Conservation (phyloP, 2,113 vertebrate genomes). For the Neolamprologus tretocephalus region DNA sequence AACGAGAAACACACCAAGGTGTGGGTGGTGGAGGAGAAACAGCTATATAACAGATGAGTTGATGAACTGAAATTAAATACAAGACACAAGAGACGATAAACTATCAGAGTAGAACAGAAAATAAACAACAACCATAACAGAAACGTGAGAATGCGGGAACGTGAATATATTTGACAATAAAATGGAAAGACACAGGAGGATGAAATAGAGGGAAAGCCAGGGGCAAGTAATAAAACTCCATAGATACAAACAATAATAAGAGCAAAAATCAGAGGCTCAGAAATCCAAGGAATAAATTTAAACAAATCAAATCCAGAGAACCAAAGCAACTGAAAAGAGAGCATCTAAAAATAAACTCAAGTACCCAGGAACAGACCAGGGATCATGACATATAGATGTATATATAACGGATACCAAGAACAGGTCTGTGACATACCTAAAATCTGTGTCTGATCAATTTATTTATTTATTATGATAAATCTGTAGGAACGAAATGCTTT, state of each 20-base stretch:
- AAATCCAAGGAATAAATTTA: rapidly evolving
- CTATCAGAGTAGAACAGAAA: neutral
- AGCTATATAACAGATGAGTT: neutral
- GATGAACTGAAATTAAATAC: neutral
- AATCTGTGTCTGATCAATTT: neutral
- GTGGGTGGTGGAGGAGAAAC: neutral
- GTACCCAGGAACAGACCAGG: neutral
- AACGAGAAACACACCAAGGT: neutral
- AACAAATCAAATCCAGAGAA: neutral
- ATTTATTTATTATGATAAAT: neutral
- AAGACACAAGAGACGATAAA: neutral
- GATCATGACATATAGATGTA: neutral
- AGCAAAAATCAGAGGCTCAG: neutral
- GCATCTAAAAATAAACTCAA: neutral
- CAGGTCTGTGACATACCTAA: neutral
- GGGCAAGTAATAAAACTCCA: neutral
- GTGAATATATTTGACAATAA: neutral
- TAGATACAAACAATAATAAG: neutral
- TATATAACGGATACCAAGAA: neutral
- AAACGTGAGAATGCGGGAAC: neutral
- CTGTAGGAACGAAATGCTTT: neutral
- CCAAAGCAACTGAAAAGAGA: neutral
- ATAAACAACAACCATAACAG: neutral
- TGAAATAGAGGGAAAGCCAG: neutral
- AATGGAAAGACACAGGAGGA: neutral